Percentiles rank a stretch among this genome's conserved stretches.
phyloP scores from a whole-genome alignment of 2,113 vertebrate species.

The Heterotis niloticus region DNA sequence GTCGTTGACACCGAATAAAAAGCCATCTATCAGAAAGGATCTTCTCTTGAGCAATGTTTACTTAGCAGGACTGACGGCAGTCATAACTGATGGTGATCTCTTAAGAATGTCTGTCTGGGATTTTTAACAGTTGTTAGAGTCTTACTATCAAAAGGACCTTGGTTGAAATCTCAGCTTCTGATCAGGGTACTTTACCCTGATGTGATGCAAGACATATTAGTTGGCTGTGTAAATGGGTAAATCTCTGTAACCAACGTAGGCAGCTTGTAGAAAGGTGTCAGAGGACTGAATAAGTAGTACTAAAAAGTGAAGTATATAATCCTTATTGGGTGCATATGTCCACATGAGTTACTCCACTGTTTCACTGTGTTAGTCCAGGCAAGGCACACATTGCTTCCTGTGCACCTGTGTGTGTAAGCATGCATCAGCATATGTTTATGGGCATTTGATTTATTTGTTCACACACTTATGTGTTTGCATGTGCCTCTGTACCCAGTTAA shows the following conservation, averaged over 20 bases:
- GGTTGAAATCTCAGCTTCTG: neutral
- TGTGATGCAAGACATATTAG: no score
- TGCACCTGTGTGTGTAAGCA: neutral
- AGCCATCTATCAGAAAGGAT: neutral
- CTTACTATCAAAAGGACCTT: neutral
- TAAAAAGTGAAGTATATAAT: neutral
- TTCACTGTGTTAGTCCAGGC: neutral
- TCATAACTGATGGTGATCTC: neutral
- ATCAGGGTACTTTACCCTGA: neutral
- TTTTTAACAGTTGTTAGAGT: neutral
- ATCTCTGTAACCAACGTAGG: no score
- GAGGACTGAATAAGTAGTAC: no score
- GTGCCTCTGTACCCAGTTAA: no score
- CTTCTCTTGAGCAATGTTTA: conserved; percentile 6
- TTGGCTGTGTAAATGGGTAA: no score
- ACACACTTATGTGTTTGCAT: no score
- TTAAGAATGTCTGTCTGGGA: neutral
- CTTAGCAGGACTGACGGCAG: neutral
- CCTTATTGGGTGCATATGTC: no score
- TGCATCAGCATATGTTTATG: no score
- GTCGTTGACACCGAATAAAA: neutral
- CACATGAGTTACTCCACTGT: neutral
- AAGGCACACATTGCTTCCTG: no score
- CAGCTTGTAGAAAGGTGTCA: no score
- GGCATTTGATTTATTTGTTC: no score